Conservation (phyloP, 2,113 vertebrate species). For the Boleophthalmus pectinirostris region DNA sequence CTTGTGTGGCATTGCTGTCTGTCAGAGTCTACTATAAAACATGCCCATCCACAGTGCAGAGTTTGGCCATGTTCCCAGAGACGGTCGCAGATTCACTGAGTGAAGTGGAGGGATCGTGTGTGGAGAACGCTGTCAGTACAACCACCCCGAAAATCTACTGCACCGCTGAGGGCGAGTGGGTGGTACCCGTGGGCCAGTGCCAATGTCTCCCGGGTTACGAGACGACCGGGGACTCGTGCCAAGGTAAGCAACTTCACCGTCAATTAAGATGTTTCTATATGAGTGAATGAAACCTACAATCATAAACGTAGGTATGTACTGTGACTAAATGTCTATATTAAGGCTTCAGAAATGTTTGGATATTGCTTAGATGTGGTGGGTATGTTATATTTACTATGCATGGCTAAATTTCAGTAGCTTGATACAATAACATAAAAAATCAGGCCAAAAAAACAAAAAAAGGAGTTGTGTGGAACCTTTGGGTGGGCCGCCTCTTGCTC, state of each 20-base stretch:
- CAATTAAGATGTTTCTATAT: constrained; percentile 29
- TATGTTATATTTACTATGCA: too few species aligned
- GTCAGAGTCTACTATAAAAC: constrained; percentile 93
- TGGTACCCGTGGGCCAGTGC: constrained; percentile 92
- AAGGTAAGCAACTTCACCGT: constrained; percentile 78
- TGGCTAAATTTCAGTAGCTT: not conserved
- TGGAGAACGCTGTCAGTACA: constrained; percentile 80
- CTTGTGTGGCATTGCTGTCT: constrained; percentile 89
- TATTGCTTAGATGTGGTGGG: not conserved
- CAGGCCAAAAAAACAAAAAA: not conserved
- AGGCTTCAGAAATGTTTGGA: not conserved
- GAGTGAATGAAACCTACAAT: not conserved
- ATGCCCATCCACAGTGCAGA: constrained; percentile 81
- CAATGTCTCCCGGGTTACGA: constrained; percentile 86
- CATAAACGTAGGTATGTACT: not conserved
- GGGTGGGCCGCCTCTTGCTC: too few species aligned
- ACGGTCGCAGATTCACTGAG: constrained; percentile 83
- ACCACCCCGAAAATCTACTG: constrained; percentile 88
- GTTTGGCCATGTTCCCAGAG: constrained; percentile 86
- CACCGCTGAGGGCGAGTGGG: constrained; percentile 89
- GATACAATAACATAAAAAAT: not conserved
- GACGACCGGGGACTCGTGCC: constrained; percentile 80
- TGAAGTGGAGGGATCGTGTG: constrained; percentile 85
- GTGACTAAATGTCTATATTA: not conserved
- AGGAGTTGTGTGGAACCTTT: not conserved